These are phyloP conservation scores for Clavelina lepadiformis DNA, from an alignment of 23 tunicate species.

Conservation along the genomic window DNA sequence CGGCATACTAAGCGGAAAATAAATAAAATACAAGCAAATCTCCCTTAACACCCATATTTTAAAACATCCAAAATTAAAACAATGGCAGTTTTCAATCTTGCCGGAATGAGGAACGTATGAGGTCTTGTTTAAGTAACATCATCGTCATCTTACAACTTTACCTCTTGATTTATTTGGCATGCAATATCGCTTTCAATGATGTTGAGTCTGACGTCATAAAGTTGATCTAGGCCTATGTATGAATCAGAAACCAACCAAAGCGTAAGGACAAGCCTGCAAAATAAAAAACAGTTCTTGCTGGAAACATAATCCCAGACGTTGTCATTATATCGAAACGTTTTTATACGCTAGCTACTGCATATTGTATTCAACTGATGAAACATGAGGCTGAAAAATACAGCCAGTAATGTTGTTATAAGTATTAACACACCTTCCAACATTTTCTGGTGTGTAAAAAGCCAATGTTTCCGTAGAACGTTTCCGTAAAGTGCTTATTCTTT, in stretches of 20 bases:
- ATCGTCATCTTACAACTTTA: neutral
- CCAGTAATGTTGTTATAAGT: too few species aligned
- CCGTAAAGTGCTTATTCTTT: conserved; percentile 62
- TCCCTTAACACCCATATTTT: too few species aligned
- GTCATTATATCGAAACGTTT: neutral
- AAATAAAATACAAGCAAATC: too few species aligned
- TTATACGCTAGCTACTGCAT: neutral
- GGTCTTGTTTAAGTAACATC: too few species aligned
- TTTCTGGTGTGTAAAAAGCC: conserved; percentile 51
- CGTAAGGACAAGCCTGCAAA: conserved; percentile 47
- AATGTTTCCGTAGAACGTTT: conserved; percentile 46
- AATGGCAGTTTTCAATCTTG: too few species aligned
- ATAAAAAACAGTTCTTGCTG: neutral
- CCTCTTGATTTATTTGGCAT: conserved; percentile 32
- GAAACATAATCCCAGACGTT: neutral
- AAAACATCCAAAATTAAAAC: too few species aligned
- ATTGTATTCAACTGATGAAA: neutral
- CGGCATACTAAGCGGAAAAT: too few species aligned
- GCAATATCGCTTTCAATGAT: conserved; percentile 39
- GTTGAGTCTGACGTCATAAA: conserved; percentile 84
- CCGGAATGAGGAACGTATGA: neutral
- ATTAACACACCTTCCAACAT: conserved; percentile 43
- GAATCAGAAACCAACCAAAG: conserved; percentile 89
- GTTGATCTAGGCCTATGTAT: conserved; percentile 88
- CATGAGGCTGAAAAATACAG: neutral